Evolutionary conservation across 2,797 vertebrate genomes (phyloP).

Genomic region (Ceryle rudis): DNA sequence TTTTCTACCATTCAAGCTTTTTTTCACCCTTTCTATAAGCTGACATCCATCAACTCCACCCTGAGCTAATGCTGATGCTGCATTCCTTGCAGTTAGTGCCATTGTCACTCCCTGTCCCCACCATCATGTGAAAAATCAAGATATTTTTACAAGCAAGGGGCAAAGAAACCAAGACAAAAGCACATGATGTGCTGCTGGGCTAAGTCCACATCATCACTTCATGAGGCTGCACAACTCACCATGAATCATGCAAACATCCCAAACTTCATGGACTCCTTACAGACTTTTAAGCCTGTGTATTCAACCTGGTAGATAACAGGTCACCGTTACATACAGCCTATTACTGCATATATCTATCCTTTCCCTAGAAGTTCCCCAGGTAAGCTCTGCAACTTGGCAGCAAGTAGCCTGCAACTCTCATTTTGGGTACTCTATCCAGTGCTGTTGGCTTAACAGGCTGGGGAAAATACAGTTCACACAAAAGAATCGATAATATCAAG

Average conservation of each 20-base stretch:
- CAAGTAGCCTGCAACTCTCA: background rate
- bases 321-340: no score
- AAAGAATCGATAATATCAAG: background rate
- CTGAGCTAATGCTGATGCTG: background rate
- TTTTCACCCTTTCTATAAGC: background rate
- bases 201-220: background rate
- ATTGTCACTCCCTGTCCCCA: background rate
- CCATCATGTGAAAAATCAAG: background rate
- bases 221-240: background rate
- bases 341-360: background rate
- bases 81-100: background rate
- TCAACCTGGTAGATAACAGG: background rate
- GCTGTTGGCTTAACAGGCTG: background rate
- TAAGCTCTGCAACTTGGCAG: background rate
- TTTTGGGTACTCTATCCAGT: background rate
- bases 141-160: background rate
- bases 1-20: background rate
- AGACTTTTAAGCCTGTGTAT: background rate
- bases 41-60: background rate
- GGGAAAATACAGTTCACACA: background rate
- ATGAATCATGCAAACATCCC: rapidly evolving
- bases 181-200: background rate
- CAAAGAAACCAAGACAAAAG: background rate
- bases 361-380: background rate
- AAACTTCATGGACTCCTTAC: background rate